Evolutionary conservation across 1,140 invertebrate species (phyloP), one percentile per base, ranked within the genome.

Genomic region (Diabrotica undecimpunctata): DNA sequence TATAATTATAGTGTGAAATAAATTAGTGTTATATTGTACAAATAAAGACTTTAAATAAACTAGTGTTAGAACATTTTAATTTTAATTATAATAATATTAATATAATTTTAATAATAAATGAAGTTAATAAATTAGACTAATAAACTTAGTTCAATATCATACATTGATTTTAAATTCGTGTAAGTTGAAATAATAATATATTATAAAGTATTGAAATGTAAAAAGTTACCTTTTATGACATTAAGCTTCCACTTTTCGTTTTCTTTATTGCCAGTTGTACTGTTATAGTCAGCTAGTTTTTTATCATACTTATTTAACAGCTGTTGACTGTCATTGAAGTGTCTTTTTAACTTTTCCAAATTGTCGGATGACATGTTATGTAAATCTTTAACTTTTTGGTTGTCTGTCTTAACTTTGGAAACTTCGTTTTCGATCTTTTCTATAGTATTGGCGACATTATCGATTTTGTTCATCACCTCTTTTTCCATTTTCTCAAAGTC

Each of bases 381-480:
- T 7, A 75, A 36, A 35, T 74, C 69, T 12, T 71, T 68, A 66
- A 81, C 59, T 67, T 75, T 69, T 77, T 72, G 38, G 71, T 65
- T 70, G 25, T 76, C 60, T 76, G 72, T 57, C 73, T 77, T 79
- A 38, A 75, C 70, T 70, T 81, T 75, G 54, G 62, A 76, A 54
- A 87, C 74, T 74, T 78, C 80, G 39, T 80, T 76, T 67, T 84
- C 82, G 41, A 90, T 76, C 13, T 79, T 76, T 50, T 79, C 80
- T 2, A 89, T 79, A 41, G 84, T 84, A 7, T 72, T 64, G 2
- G 83, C 78, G 7, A 88, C 77, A 7, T 79, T 76, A 36, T 83
- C 81, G 1, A 87, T 76, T 74, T 86, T 84, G 6, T 81, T 80
- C 0, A 82, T 78, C 25, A 88, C 72, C 66, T 83, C 83, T 52